Conservation (phyloP, 1,140 invertebrate species). For the Ostrea edulis region DNA sequence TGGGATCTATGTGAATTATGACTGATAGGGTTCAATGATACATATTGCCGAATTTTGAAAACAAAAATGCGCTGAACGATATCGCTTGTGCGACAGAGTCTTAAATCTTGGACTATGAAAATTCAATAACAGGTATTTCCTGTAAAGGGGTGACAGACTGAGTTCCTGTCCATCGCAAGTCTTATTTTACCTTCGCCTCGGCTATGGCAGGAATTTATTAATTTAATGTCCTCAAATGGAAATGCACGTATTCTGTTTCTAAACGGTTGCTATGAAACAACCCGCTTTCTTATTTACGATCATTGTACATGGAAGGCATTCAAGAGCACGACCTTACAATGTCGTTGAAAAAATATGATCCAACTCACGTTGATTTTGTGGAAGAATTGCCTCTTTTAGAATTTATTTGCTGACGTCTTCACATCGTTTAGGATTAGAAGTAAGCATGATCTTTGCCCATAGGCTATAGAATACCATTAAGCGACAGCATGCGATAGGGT, state of each 20-base stretch:
- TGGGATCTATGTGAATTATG: no score
- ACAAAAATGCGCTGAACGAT: no score
- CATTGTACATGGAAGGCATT: not conserved
- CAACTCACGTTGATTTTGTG: no score
- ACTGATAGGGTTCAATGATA: no score
- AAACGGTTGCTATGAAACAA: constrained; percentile 2
- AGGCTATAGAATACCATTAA: not conserved
- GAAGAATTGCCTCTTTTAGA: not conserved
- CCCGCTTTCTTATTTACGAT: not conserved
- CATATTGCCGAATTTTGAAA: no score
- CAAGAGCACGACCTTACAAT: not conserved
- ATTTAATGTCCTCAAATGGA: not conserved
- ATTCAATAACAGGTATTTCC: no score
- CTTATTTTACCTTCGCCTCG: no score
- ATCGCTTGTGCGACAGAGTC: no score
- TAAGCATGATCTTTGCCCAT: not conserved
- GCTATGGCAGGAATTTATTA: no score
- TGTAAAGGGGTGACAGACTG: no score
- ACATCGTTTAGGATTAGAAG: constrained; percentile 1
- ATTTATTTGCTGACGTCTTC: constrained; percentile 2
- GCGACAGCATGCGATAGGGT: not conserved
- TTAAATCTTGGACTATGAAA: no score
- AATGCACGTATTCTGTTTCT: not conserved
- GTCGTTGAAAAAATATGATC: not conserved
- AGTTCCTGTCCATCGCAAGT: no score